Evolutionary conservation across 1,140 invertebrate species (phyloP).

Genomic region (Leptinotarsa undecemlineata): DNA sequence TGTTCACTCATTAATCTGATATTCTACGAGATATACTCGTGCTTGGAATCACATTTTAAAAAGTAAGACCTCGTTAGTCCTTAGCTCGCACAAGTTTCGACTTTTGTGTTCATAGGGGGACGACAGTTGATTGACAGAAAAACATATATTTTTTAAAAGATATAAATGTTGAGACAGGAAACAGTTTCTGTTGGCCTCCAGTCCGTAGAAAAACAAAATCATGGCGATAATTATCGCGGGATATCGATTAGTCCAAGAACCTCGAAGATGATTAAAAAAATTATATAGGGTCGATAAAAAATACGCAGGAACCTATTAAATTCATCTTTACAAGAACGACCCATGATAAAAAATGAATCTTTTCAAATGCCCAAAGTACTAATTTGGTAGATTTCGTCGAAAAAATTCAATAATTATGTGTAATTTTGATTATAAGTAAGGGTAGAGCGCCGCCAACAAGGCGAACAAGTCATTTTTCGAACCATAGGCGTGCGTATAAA

Average conservation of each 20-base stretch:
- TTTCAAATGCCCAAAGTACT: constrained; percentile 29
- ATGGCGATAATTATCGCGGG: constrained; percentile 11
- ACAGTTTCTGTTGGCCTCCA: neutral
- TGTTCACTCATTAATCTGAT: neutral
- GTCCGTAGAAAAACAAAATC: neutral
- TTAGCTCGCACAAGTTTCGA: no score
- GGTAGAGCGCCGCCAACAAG: constrained; percentile 36
- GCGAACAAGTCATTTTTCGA: constrained; percentile 30
- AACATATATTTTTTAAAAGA: no score
- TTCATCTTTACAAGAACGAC: constrained; percentile 25
- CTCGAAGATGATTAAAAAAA: constrained; percentile 28
- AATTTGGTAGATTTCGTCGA: constrained; percentile 37
- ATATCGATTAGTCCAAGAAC: constrained; percentile 14
- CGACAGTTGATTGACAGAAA: no score
- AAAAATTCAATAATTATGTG: constrained; percentile 50
- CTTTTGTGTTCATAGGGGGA: no score
- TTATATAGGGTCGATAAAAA: constrained; percentile 29
- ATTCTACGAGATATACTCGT: neutral
- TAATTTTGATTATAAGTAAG: constrained; percentile 51
- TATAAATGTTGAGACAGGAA: neutral
- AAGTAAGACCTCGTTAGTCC: no score
- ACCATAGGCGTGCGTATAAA: neutral
- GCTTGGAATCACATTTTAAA: no score
- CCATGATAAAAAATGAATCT: constrained; percentile 24
- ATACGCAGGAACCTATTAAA: constrained; percentile 27